Base-by-base conservation (phyloP, 2,113 vertebrate genomes). In the Trogon surrucura region DNA sequence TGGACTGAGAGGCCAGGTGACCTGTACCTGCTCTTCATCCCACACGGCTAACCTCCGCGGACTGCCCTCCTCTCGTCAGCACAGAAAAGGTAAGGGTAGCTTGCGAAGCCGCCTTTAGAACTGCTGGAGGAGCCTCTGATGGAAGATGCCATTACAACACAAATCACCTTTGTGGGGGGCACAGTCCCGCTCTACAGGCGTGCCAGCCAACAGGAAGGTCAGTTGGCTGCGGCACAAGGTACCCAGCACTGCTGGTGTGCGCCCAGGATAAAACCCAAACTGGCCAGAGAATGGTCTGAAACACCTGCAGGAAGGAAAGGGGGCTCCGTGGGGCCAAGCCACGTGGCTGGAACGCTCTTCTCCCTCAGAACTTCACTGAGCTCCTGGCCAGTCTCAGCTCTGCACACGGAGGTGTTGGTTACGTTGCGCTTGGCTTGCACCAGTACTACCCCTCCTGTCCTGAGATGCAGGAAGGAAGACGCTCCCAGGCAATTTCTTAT, bases 401-500 rank as follows among this genome's bases (percentile, higher is more conserved):
- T 41, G 41, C 41, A 41, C 60, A 60, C 27, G 10, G 44, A 85
- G 61, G 15, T 7, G 47, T 21, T 58, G 38, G 19, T 17, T 64
- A 21, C 18, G 23, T 3, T 67, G 20, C 25, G 21, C 29, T 41
- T 61, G 45, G 9, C 50, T 85, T 23, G n/a, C 11, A n/a, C 21
- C 0, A 1, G 23, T 5, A 13, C 5, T 13, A 12, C 0, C 2
- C 27, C 30, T 73, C 13, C 41, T 30, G 53, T 11, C 8, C 20
- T 36, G 53, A 41, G 54, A 67, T 71, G 56, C 14, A 56, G 62
- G 26, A 30, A 80, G 22, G 34, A 71, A 36, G 27, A 51, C 0
- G 6, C 34, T 66, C 30, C 6, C 1, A 16, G 12, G 25, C 13
- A 19, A 62, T n/a, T 75, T 65, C 20, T 41, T 25, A 18, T 9